Evolutionary conservation across 2,888 invertebrate genomes (phyloP), one percentile per base, ranked within the genome.

Genomic region (Quadroppia sp.): DNA sequence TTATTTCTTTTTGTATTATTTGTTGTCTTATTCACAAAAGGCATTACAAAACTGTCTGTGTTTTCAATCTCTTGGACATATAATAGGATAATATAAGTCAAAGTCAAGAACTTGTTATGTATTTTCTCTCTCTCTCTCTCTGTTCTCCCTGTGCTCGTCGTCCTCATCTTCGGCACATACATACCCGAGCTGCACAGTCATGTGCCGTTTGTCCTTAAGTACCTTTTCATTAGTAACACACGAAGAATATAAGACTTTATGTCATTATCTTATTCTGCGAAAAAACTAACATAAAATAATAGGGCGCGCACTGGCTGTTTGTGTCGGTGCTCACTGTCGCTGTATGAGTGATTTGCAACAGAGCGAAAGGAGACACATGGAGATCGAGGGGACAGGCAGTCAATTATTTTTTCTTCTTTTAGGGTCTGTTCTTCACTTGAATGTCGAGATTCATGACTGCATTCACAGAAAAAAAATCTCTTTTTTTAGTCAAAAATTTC

Each of bases 281-380:
- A 53, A 53, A 53, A 53, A 53, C 53, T 53, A 53, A 53, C 53
- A 53, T 53, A 53, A 53, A 53, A 53, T 53, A 53, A 53, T 53
- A 50, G 53, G 23, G 9, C 25, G 17, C 25, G 2, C 25, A n/a
- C n/a, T n/a, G 25, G 7, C 53, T 53, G 15, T 23, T 53, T 17
- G 20, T 50, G 50, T 1, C 50, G 2, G 50, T 50, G 4, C 53
- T 25, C 25, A 1, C 9, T n/a, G 53, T 3, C 53, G 23, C 1
- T 23, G 25, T 23, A 53, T 53, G 53, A n/a, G n/a, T 53, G 53
- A 53, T 53, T 53, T 53, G 53, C 25, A 50, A n/a, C 20, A 2
- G 9, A 20, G 6, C 50, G 50, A 20, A n/a, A 23, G 11, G 53
- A 53, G 25, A 45, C 23, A 50, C 20, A 50, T 45, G 25, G 53